These are phyloP conservation scores for Theretra japonica DNA, from an alignment of 2,888 invertebrate species.

Conservation along the genomic window DNA sequence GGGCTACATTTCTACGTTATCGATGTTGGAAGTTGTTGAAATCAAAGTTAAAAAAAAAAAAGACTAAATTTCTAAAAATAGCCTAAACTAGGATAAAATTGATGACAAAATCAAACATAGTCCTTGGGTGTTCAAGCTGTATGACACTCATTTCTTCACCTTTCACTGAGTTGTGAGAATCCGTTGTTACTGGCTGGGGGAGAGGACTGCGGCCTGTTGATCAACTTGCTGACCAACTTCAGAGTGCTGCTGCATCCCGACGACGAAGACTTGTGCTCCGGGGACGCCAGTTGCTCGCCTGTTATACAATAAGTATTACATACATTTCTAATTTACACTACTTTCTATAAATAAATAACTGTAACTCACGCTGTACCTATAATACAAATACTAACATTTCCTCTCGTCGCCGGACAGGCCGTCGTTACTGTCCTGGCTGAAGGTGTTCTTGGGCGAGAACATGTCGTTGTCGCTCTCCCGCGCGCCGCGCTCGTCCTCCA, in stretches of 20 bases:
- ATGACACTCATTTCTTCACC: constrained; percentile 48
- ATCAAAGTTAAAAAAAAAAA: too few relatives aligned
- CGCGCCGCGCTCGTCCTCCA: constrained; percentile 63
- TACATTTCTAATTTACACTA: too few relatives aligned
- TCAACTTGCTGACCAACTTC: constrained; percentile 70
- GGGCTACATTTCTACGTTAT: too few relatives aligned
- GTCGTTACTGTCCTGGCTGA: constrained; percentile 78
- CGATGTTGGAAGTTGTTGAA: too few relatives aligned
- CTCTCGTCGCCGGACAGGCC: constrained; percentile 78
- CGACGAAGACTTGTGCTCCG: constrained; percentile 67
- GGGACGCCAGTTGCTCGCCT: constrained; percentile 71
- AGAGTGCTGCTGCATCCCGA: constrained; percentile 49
- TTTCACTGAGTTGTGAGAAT: constrained; percentile 58
- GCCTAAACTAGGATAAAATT: too few relatives aligned
- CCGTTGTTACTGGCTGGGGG: constrained; percentile 45
- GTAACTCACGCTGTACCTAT: background rate
- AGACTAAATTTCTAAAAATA: too few relatives aligned
- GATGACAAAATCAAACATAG: too few relatives aligned
- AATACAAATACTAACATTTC: constrained; percentile 58
- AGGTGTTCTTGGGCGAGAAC: constrained; percentile 73
- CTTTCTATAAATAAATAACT: too few relatives aligned
- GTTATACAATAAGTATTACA: too few relatives aligned
- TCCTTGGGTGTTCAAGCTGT: constrained; percentile 5
- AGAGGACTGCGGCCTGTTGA: constrained; percentile 66
- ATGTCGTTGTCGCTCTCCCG: constrained; percentile 69